Base-by-base conservation (phyloP, 2,797 vertebrate species). In the Protosalanx chinensis region DNA sequence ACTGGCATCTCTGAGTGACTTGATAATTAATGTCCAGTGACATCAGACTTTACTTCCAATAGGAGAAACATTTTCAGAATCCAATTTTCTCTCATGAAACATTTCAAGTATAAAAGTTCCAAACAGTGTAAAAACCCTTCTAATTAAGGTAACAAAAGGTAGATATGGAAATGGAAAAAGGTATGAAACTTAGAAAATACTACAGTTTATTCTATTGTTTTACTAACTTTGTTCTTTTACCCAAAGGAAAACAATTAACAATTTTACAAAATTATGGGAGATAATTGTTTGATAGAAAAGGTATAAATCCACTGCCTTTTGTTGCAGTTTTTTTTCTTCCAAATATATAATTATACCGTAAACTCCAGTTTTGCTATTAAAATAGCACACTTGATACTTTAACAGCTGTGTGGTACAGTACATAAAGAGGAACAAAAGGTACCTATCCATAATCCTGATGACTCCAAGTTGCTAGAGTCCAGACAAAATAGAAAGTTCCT, bases 91-190 rank as follows among this genome's bases (percentile, higher is more conserved):
- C 92, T 93, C 94, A 93, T 91, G 92, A 95, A 94, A 95, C 92
- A 92, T 88, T 92, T 95, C 92, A 96, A 94, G 94, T 97, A 97
- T 94, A 96, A 97, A 91, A 91, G 90, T 91, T 88, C 85, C 90
- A 87, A 86, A 93, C 90, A 94, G 91, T 93, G 91, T 93, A 94
- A 94, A 92, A 93, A 93, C 94, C 89, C 92, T 88, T 87, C 89
- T 87, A 90, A 92, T 74, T 94, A 82, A 82, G 91, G 90, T 68
- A 88, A 93, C 93, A 91, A 93, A 92, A 94, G 93, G 18, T 56
- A 56, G 15, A 56, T 93, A 94, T 93, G 92, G 90, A 90, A 93
- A 91, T 92, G 89, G 91, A 85, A 89, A 81, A 93, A 91, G 85
- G 91, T 89, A 85, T 58, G 60, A 90, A 92, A 93, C 94, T 94